phyloP scores from a whole-genome alignment of 2,888 invertebrate genomes.

The Troilus luridus region DNA sequence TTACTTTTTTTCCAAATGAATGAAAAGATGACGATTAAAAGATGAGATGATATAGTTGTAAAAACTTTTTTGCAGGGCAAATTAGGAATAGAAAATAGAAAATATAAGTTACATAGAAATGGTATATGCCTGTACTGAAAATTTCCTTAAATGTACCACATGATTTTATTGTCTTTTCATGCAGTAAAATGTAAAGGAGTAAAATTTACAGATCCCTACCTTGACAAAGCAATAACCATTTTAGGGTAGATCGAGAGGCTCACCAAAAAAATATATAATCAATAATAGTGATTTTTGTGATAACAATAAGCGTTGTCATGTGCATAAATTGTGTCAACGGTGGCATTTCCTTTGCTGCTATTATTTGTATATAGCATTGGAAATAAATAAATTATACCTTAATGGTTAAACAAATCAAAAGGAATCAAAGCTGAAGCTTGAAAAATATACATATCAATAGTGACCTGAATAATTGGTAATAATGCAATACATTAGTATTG shows the following conservation, averaged over 20 bases:
- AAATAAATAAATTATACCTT: conserved; percentile 9
- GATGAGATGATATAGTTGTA: neutral
- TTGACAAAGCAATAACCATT: neutral
- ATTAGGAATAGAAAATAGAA: neutral
- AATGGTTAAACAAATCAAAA: neutral
- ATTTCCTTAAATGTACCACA: neutral
- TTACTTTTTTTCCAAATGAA: neutral
- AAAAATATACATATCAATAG: neutral
- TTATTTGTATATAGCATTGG: conserved; percentile 7
- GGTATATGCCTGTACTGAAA: neutral
- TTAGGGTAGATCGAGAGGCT: neutral
- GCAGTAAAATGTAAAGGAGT: neutral
- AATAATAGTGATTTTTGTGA: neutral
- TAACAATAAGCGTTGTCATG: neutral
- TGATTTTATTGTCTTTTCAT: neutral
- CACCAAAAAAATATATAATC: neutral
- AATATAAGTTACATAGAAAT: too few relatives aligned
- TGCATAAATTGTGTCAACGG: neutral
- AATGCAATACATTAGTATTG: neutral
- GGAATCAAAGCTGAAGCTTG: neutral
- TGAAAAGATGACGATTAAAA: neutral
- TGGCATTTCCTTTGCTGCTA: neutral
- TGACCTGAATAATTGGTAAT: neutral
- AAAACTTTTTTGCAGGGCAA: neutral
- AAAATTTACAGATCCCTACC: neutral